Evolutionary conservation across 1,140 invertebrate species (phyloP).

Genomic region (Ceratina calcarata): DNA sequence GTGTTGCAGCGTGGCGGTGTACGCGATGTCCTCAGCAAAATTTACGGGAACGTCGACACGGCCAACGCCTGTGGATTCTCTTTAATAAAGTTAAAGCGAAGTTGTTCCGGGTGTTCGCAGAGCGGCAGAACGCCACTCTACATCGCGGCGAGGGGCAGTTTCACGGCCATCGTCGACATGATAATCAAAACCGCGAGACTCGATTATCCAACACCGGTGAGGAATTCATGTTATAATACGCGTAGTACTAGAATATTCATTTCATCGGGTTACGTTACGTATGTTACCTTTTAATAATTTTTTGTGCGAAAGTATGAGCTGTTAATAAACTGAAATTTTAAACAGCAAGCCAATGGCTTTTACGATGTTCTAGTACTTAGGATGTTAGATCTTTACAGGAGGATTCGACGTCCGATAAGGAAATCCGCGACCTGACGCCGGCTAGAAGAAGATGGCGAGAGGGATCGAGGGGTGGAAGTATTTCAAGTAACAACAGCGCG

Average conservation of each 20-base stretch:
- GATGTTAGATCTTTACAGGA: constrained; percentile 65
- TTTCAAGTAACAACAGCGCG: constrained; percentile 62
- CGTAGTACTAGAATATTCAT: too few species aligned
- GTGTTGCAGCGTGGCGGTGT: background rate
- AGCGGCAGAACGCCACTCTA: constrained; percentile 86
- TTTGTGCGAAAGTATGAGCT: too few species aligned
- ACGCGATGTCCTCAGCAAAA: background rate
- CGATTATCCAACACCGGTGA: constrained; percentile 75
- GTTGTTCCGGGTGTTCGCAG: constrained; percentile 70
- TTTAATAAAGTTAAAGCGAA: constrained; percentile 54
- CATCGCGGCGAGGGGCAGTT: constrained; percentile 89
- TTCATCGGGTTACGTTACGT: too few species aligned
- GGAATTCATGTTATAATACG: background rate
- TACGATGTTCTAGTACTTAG: too few species aligned
- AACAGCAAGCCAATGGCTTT: too few species aligned
- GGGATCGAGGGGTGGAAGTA: constrained; percentile 66
- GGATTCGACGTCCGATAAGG: constrained; percentile 69
- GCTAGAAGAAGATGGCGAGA: constrained; percentile 70
- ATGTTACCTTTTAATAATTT: too few species aligned
- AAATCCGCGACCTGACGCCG: constrained; percentile 68
- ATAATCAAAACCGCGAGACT: constrained; percentile 89
- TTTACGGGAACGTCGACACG: constrained; percentile 11
- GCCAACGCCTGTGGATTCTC: background rate
- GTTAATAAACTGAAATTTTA: too few species aligned
- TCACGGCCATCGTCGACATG: constrained; percentile 91